Percentiles rank a stretch among this genome's conserved stretches.
Conservation (phyloP, 2,113 vertebrate genomes). For the Callipepla californica region DNA sequence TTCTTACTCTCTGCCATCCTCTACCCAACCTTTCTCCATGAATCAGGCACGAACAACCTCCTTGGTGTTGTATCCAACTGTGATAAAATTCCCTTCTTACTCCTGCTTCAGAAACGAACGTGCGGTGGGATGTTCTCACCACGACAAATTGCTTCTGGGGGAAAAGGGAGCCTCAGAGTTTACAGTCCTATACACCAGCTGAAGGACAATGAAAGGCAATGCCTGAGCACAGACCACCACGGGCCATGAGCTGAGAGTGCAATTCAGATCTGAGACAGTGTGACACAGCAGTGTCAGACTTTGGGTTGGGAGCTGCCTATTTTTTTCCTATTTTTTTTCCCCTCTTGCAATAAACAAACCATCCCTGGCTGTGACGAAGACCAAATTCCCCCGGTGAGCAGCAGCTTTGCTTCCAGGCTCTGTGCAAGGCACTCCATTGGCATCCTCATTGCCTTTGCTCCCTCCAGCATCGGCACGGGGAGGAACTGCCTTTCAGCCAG, state of each 20-base stretch:
- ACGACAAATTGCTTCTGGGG: background rate
- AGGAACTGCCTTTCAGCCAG: background rate
- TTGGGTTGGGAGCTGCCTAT: background rate
- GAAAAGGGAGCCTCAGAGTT: background rate
- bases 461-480: background rate
- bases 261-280: background rate
- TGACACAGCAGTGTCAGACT: background rate
- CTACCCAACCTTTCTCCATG: too few relatives aligned
- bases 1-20: too few relatives aligned
- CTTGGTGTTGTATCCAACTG: too few relatives aligned
- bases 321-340: background rate
- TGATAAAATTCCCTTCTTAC: too few relatives aligned
- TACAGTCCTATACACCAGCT: background rate
- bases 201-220: constrained; percentile 9
- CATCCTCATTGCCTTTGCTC: background rate
- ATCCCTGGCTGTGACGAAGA: background rate
- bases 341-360: background rate
- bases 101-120: background rate
- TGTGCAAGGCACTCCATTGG: background rate
- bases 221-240: background rate
- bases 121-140: background rate
- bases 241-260: background rate
- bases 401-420: background rate
- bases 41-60: too few relatives aligned
- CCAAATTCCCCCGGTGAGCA: background rate